Percentiles rank a stretch among this genome's conserved stretches.
phyloP scores from a whole-genome alignment of 2,888 invertebrate species.

The Polyploca ridens region DNA sequence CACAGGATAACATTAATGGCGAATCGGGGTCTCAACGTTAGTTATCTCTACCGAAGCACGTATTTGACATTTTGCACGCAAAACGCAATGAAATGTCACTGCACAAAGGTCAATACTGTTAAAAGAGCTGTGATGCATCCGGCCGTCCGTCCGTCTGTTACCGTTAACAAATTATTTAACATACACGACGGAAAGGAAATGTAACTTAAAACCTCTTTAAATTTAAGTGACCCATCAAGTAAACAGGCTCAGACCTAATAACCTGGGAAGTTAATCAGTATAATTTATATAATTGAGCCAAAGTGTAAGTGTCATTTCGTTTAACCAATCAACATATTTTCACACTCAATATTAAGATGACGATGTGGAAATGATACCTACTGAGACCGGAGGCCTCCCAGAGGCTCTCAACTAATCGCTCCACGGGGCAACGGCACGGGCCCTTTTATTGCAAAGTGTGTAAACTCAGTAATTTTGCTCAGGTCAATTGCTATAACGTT shows the following conservation, averaged over 20 bases:
- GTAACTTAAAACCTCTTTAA: neutral
- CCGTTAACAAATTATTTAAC: constrained; percentile 7
- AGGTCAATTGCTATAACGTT: too few species aligned
- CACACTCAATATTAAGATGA: too few species aligned
- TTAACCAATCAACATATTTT: too few species aligned
- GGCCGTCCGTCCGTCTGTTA: neutral
- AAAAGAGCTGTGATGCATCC: constrained; percentile 8
- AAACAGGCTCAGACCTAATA: neutral
- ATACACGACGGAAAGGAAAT: neutral
- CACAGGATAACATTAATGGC: constrained; percentile 1
- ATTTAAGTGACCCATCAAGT: constrained; percentile 5
- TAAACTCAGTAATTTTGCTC: too few species aligned
- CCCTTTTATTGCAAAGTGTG: too few species aligned
- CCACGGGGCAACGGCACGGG: too few species aligned
- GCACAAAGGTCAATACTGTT: constrained; percentile 58
- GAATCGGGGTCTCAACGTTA: neutral
- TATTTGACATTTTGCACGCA: constrained; percentile 76
- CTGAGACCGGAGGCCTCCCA: too few species aligned
- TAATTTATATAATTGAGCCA: neutral
- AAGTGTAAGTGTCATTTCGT: neutral
- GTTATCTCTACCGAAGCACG: constrained; percentile 63
- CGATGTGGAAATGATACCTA: too few species aligned
- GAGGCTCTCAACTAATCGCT: too few species aligned
- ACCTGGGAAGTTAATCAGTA: neutral
- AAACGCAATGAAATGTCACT: constrained; percentile 68